Evolutionary conservation across 2,888 invertebrate genomes (phyloP).

Genomic region (Tuberolachnus salignus): DNA sequence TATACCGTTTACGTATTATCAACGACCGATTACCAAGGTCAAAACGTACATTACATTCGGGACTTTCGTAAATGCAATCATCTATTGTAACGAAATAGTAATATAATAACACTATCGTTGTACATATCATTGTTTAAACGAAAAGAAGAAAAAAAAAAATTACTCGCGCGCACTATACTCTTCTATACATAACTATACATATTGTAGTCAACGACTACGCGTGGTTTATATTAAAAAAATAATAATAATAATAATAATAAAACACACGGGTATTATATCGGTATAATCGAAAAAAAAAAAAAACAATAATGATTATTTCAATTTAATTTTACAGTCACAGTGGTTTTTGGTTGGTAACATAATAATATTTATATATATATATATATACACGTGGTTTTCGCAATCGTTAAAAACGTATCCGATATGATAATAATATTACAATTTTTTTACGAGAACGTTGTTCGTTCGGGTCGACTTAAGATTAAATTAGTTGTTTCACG

Average conservation of each 20-base stretch:
- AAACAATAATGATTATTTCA: conserved; percentile 14
- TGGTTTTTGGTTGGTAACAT: conserved; percentile 45
- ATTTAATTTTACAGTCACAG: conserved; percentile 23
- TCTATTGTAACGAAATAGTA: too few relatives aligned
- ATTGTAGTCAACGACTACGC: too few relatives aligned
- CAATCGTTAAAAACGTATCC: not conserved
- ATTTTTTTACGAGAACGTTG: not conserved
- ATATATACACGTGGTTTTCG: not conserved
- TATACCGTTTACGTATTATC: too few relatives aligned
- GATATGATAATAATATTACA: not conserved
- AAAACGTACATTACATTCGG: too few relatives aligned
- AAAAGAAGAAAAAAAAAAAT: too few relatives aligned
- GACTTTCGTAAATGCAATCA: too few relatives aligned
- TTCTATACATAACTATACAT: too few relatives aligned
- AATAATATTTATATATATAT: not conserved
- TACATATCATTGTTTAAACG: too few relatives aligned
- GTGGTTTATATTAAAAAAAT: conserved; percentile 1
- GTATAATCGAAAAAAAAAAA: not conserved
- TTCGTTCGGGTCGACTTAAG: not conserved
- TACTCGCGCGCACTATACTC: too few relatives aligned
- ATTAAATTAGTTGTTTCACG: not conserved
- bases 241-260: not conserved
- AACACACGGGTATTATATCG: not conserved
- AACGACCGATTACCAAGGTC: too few relatives aligned
- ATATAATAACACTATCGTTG: too few relatives aligned